Evolutionary conservation across 2,888 invertebrate species (phyloP), one percentile per base, ranked within the genome.

Genomic region (Clivina fossor): DNA sequence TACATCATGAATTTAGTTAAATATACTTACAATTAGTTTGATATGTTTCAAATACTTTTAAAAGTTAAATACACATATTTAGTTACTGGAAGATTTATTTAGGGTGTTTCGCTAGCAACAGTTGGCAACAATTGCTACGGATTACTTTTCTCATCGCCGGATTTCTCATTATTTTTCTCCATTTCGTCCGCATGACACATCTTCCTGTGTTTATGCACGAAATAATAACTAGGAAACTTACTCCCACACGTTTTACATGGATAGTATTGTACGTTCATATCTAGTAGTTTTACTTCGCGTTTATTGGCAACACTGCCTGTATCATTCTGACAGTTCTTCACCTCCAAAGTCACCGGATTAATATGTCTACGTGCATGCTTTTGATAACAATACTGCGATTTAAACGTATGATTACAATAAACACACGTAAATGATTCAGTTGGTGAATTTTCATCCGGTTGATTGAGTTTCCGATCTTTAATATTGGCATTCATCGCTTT

Each of bases 181-280:
- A 73, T 72, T 62, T 84, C 83, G 47, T 84, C 84, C 0, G 85
- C 84, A 69, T 93, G 93, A 68, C 92, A 92, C 66, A 87, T 74
- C 75, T 92, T 92, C 48, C 91, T 78, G 70, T 93, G 93, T 69
- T 93, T 93, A 71, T 93, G 93, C 18, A 93, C 93, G 76, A 93
- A 93, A 75, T 93, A 93, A 71, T 93, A 93, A 62, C 91, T 92
- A 1, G 93, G 93, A 71, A 93, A 93, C 72, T 93, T 93, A 65
- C 84, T 89, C 15, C 93, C 93, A 73, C 93, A 93, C 1, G 89
- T 91, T 74, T 93, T 93, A 74, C 93, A 93, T 0, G 93, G 93
- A 74, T 93, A 93, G 76, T 93, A 93, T 71, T 93, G 93, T 0
- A 93, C 83, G 66, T 92, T 86, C 71, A 90, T 81, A 65, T 88